These are phyloP conservation scores for Aphrocallistes beatrix DNA, from an alignment of 37 sponge, comb jelly and placozoan genomes.

Conservation along the genomic window DNA sequence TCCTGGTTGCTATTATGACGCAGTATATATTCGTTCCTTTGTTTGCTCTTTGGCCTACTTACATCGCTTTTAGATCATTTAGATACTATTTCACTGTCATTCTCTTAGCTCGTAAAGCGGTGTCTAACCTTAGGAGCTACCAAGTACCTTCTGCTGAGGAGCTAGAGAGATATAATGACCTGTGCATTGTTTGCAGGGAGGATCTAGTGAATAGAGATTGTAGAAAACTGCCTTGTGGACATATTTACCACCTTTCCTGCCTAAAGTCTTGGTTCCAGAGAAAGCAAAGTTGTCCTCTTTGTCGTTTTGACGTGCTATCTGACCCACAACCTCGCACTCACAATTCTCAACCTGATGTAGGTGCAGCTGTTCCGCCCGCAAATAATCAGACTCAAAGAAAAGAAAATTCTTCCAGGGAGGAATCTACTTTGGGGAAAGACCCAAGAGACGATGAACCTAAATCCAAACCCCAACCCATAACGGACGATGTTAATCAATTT, in stretches of 20 bases:
- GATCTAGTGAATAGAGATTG: slow-evolving; percentile 54
- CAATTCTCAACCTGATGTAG: background rate
- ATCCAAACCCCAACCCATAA: background rate
- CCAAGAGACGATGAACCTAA: background rate
- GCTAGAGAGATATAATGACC: slow-evolving; percentile 48
- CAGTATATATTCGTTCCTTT: slow-evolving; percentile 80
- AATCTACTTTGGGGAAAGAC: background rate
- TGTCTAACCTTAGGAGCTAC: slow-evolving; percentile 71
- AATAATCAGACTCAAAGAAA: background rate
- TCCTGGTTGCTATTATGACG: slow-evolving; percentile 80
- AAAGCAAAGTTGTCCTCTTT: slow-evolving; percentile 97
- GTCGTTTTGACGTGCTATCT: slow-evolving; percentile 51
- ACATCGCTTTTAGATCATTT: slow-evolving; percentile 74
- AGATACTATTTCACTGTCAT: slow-evolving; percentile 79
- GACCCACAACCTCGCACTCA: background rate
- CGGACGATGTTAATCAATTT: too few species aligned
- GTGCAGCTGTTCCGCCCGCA: background rate
- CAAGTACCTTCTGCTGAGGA: slow-evolving; percentile 72
- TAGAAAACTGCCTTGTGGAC: slow-evolving; percentile 90
- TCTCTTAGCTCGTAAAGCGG: slow-evolving; percentile 65
- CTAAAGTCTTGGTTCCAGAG: slow-evolving; percentile 94
- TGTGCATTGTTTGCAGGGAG: slow-evolving; percentile 93
- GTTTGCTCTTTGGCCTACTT: slow-evolving; percentile 76
- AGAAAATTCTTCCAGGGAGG: background rate
- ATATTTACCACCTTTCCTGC: slow-evolving; percentile 90